These are phyloP conservation scores for Apotomis capreana DNA, from an alignment of 2,888 invertebrate species.

Conservation along the genomic window DNA sequence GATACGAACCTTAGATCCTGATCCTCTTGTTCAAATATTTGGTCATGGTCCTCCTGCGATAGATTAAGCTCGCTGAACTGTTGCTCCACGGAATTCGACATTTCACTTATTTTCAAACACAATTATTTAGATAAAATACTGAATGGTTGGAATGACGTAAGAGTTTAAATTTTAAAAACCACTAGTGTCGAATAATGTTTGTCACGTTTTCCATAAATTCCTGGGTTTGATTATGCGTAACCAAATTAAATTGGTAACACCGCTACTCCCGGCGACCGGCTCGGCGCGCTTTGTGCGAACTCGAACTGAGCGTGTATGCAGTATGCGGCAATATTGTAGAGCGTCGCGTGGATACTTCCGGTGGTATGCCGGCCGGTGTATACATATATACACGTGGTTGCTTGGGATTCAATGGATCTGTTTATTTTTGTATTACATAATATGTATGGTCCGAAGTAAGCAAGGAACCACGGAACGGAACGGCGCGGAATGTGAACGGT, in stretches of 20 bases:
- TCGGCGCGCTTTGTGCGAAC: background rate
- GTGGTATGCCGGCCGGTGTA: slow-evolving; percentile 51
- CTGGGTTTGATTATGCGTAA: slow-evolving; percentile 7
- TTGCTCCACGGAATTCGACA: slow-evolving; percentile 83
- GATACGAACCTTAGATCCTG: slow-evolving; percentile 83
- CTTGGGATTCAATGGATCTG: slow-evolving; percentile 56
- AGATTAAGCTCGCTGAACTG: slow-evolving; percentile 88
- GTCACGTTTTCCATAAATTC: slow-evolving; percentile 29
- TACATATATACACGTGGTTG: slow-evolving; percentile 73
- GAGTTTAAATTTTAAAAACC: slow-evolving; percentile 20
- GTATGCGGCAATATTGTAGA: slow-evolving; percentile 11
- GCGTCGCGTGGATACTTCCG: slow-evolving; percentile 35
- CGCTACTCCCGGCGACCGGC: slow-evolving; percentile 3
- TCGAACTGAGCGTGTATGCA: background rate
- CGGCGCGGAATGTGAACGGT: slow-evolving; percentile 45
- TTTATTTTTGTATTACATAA: slow-evolving; percentile 75
- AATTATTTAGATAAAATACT: slow-evolving; percentile 44
- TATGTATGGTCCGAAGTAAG: slow-evolving; percentile 54
- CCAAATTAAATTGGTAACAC: background rate
- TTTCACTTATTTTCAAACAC: slow-evolving; percentile 54
- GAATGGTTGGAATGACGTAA: slow-evolving; percentile 39
- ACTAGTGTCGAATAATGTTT: slow-evolving; percentile 8
- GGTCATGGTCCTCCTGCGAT: slow-evolving; percentile 88
- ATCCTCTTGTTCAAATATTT: slow-evolving; percentile 88
- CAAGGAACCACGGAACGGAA: slow-evolving; percentile 47